A percentile compares a stretch with the other conserved stretches of the same genome.
These are phyloP conservation scores for Drosophila asahinai DNA, from an alignment of 1,140 invertebrate genomes.

Conservation along the genomic window DNA sequence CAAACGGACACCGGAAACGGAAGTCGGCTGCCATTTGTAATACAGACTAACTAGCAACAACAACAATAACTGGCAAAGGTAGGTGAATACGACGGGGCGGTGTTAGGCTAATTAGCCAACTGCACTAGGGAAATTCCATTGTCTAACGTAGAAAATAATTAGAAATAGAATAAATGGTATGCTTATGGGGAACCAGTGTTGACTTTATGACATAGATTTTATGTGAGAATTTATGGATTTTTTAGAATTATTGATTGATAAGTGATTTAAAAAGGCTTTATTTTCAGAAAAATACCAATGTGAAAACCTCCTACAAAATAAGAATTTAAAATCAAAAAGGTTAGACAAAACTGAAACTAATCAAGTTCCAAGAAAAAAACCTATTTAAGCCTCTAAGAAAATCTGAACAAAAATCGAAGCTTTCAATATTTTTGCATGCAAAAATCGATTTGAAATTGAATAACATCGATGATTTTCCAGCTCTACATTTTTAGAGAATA, in stretches of 20 bases:
- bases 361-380: too few relatives aligned
- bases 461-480: not conserved
- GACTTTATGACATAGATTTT: not conserved
- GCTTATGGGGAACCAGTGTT: not conserved
- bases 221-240: too few relatives aligned
- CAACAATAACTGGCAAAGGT: constrained; percentile 13
- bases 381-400: too few relatives aligned
- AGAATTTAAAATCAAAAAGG: too few relatives aligned
- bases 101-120: constrained; percentile 23
- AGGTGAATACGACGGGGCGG: constrained; percentile 1
- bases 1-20: constrained; percentile 62
- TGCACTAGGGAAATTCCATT: constrained; percentile 18
- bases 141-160: not conserved
- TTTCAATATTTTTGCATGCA: too few relatives aligned
- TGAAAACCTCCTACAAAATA: too few relatives aligned
- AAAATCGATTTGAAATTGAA: not conserved
- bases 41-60: constrained; percentile 28
- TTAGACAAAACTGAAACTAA: too few relatives aligned
- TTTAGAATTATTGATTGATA: not conserved
- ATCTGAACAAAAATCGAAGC: too few relatives aligned
- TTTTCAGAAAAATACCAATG: too few relatives aligned
- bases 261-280: not conserved
- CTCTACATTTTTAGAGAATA: too few relatives aligned
- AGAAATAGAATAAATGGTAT: not conserved
- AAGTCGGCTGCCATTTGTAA: constrained; percentile 59